phyloP scores from a whole-genome alignment of 2,888 invertebrate genomes.

The Drosophila suboccidentalis region DNA sequence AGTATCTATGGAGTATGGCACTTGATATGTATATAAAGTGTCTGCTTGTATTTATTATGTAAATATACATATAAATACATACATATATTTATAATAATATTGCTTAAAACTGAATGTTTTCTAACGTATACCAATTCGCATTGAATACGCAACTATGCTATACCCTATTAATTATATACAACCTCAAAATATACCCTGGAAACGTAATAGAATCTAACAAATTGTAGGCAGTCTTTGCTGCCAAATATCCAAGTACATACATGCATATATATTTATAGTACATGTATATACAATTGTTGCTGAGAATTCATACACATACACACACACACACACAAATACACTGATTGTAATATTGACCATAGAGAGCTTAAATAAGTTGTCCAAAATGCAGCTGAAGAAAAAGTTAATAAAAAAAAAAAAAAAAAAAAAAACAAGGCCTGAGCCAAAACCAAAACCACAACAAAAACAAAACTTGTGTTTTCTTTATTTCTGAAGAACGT shows the following conservation, averaged over 20 bases:
- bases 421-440: constrained; percentile 13
- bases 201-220: constrained; percentile 36
- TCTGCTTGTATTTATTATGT: constrained; percentile 3
- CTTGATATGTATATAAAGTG: constrained; percentile 4
- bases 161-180: constrained; percentile 31
- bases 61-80: constrained; percentile 15
- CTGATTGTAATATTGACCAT: constrained; percentile 29
- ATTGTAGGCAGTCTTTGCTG: constrained; percentile 44
- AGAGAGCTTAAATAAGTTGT: constrained; percentile 41
- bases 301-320: constrained; percentile 13
- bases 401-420: constrained; percentile 38
- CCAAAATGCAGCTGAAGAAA: constrained; percentile 13
- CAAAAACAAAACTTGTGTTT: constrained; percentile 7
- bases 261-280: constrained; percentile 21
- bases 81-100: background rate
- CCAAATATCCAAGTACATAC: constrained; percentile 18
- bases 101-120: constrained; percentile 16
- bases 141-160: constrained; percentile 29
- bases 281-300: constrained; percentile 30
- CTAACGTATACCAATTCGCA: constrained; percentile 10
- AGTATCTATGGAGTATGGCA: constrained; percentile 13
- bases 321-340: constrained; percentile 7
- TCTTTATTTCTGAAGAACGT: background rate
- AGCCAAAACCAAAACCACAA: constrained; percentile 34
- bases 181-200: constrained; percentile 6